Evolutionary conservation across 1,140 invertebrate species (phyloP), one percentile per base, ranked within the genome.

Genomic region (Drosophila navojoa): DNA sequence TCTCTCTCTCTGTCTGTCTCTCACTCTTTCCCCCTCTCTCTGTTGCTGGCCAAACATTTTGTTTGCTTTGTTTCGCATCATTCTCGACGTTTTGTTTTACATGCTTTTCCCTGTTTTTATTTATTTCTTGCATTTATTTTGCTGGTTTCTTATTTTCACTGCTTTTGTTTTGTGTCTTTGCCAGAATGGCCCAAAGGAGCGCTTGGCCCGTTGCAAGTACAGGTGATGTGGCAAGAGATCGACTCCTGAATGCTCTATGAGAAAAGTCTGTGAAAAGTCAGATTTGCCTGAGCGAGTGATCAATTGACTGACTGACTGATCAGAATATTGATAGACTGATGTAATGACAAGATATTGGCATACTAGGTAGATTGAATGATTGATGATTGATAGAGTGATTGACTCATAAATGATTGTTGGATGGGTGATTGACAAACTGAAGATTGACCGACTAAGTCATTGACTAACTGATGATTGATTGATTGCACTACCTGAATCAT

Each of bases 21-120:
- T 2, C 19, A 1, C 19, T 22, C 19, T 22, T 2, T 22, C 19
- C 3, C 19, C 1, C 19, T 58, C 38, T 19, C 15, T 13, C 42
- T 47, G 25, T 25, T 59, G 57, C 42, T 59, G 25, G 4, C 13
- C 55, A 58, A 58, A 58, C 54, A 57, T 42, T 57, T 57, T 42
- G 54, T 57, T 42, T 44, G 27, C 4, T 59, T 59, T 59, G 16
- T 32, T 16, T 15, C 7, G 40, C 22, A 16, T 47, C 25, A n/a
- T 16, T 50, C 13, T 27, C 47, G 9, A 9, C 42, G 42, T 16
- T 45, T 45, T 45, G n/a, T 16, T 57, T 57, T 44, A 42, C 55
- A 57, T 45, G 6, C 32, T 40, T 19, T 55, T 55, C 16, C 13
- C 22, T 29, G 13, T 11, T 44, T 57, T 35, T 15, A 38, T 40